Percentiles rank a stretch among this genome's conserved stretches.
Evolutionary conservation across 1,140 invertebrate genomes (phyloP).

Genomic region (Drosophila repleta): DNA sequence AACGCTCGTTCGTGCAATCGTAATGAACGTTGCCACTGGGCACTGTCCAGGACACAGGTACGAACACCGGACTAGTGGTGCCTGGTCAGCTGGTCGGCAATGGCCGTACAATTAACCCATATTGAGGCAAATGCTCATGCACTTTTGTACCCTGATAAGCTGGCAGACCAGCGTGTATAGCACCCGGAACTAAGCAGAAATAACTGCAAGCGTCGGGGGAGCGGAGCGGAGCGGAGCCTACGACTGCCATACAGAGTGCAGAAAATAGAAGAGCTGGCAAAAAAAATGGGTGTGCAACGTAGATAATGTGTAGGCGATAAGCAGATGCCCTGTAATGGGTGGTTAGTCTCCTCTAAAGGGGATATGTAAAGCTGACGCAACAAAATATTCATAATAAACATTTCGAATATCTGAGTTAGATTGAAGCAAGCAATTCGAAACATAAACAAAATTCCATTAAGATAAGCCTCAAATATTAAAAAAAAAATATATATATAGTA

Average conservation of each 20-base stretch:
- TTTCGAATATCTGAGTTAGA: too few species aligned
- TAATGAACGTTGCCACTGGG: constrained; percentile 30
- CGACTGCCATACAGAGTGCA: not conserved
- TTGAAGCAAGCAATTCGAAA: too few species aligned
- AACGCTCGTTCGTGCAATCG: constrained; percentile 33
- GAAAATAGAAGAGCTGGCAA: not conserved
- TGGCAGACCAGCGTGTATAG: not conserved
- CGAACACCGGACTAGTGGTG: not conserved
- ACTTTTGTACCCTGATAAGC: constrained; percentile 45
- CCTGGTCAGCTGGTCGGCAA: constrained; percentile 15
- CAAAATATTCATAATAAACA: too few species aligned
- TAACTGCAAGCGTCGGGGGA: not conserved
- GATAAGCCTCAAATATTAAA: too few species aligned
- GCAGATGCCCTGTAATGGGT: not conserved
- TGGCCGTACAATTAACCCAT: constrained; percentile 54
- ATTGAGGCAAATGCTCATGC: constrained; percentile 50
- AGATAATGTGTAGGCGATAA: not conserved
- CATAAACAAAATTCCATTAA: too few species aligned
- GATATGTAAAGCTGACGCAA: too few species aligned
- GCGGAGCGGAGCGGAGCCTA: not conserved
- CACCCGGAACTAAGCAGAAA: constrained; percentile 26
- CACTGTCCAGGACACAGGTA: not conserved
- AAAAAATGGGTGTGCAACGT: not conserved
- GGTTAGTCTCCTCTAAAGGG: too few species aligned
- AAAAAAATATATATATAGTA: too few species aligned